These are phyloP conservation scores for Thermophis baileyi DNA, from an alignment of 2,113 vertebrate genomes.

Conservation along the genomic window DNA sequence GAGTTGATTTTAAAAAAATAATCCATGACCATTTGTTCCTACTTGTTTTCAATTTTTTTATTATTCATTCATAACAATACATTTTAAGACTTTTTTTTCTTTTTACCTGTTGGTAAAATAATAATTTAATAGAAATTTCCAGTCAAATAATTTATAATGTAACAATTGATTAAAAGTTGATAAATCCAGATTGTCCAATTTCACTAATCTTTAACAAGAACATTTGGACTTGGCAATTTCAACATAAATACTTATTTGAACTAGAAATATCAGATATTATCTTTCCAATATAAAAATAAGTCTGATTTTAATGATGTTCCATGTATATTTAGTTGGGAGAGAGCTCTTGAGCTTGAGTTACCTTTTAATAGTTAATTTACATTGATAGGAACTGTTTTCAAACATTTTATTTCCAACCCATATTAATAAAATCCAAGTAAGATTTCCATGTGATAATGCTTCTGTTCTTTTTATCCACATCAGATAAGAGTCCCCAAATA, in stretches of 20 bases:
- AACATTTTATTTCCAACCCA: background rate
- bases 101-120: background rate
- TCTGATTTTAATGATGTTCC: background rate
- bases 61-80: background rate
- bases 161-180: background rate
- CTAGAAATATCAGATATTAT: background rate
- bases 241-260: background rate
- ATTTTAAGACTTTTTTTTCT: background rate
- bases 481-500: background rate
- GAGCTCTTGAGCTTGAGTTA: background rate
- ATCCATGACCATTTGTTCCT: background rate
- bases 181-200: background rate
- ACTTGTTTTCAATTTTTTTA: background rate
- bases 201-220: background rate
- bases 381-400: background rate
- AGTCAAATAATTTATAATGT: background rate
- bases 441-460: background rate
- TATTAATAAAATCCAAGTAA: background rate
- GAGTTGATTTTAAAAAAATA: background rate
- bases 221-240: background rate
- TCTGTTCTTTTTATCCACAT: background rate
- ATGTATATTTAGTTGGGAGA: background rate
- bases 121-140: background rate
- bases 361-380: background rate
- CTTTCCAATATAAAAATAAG: background rate